These are phyloP conservation scores for Platycnemis pennipes DNA, from an alignment of 2,888 invertebrate species.

Conservation along the genomic window DNA sequence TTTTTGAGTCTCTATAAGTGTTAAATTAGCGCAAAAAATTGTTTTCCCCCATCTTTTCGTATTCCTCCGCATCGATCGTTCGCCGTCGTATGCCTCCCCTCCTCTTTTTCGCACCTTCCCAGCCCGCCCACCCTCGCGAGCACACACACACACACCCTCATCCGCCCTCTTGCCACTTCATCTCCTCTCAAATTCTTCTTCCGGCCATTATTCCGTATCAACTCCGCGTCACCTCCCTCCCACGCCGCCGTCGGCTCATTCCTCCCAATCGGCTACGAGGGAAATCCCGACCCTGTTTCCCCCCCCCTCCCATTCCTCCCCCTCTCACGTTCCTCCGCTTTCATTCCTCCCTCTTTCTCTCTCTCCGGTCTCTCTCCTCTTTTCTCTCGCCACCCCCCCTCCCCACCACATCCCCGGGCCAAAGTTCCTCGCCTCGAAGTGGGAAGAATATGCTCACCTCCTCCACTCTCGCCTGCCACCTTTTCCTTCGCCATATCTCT, in stretches of 20 bases:
- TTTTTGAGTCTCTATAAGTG: too few species aligned
- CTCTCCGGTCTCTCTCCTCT: not conserved
- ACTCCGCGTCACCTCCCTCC: not conserved
- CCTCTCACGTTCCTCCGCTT: not conserved
- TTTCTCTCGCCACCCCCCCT: not conserved
- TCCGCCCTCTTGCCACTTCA: conserved; percentile 8
- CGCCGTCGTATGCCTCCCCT: too few species aligned
- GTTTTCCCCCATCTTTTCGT: too few species aligned
- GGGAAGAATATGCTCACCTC: too few species aligned
- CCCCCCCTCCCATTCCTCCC: not conserved
- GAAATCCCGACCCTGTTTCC: not conserved
- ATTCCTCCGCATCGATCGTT: too few species aligned
- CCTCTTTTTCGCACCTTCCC: not conserved
- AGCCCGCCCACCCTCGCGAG: not conserved
- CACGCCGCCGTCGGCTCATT: not conserved
- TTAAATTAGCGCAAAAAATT: too few species aligned
- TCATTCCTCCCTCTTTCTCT: not conserved
- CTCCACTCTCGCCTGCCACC: too few species aligned
- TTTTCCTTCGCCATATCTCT: too few species aligned
- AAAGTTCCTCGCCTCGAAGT: too few species aligned
- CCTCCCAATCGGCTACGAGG: too few species aligned
- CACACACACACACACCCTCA: not conserved
- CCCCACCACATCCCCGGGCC: too few species aligned
- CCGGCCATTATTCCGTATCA: conserved; percentile 35
- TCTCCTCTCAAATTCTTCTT: conserved; percentile 35